Percentiles rank a stretch among this genome's conserved stretches.
Conservation (phyloP, 2,113 vertebrate species). For the Prochilodus magdalenae region DNA sequence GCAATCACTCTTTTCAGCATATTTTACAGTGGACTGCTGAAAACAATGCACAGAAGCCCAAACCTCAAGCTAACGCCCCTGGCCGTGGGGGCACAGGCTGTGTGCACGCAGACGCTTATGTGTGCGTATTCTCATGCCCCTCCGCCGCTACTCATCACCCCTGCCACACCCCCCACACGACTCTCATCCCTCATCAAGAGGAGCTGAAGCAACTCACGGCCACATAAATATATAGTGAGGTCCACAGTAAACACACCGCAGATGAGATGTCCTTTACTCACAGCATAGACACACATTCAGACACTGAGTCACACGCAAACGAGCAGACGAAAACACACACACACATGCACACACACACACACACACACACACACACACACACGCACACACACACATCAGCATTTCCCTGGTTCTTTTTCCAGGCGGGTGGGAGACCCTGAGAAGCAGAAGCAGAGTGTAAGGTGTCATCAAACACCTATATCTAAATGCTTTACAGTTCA, state of each 20-base stretch:
- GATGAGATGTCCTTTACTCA: constrained; percentile 62
- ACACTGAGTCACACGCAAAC: constrained; percentile 27
- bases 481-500: too few relatives aligned
- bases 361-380: constrained; percentile 21
- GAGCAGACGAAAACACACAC: constrained; percentile 20
- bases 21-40: constrained; percentile 54
- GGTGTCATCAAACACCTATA: too few relatives aligned
- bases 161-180: not conserved
- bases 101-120: not conserved
- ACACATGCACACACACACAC: constrained; percentile 28
- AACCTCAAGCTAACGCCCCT: not conserved
- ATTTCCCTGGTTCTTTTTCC: too few relatives aligned
- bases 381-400: constrained; percentile 37
- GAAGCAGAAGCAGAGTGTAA: too few relatives aligned
- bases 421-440: too few relatives aligned
- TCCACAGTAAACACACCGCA: constrained; percentile 67
- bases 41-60: constrained; percentile 9
- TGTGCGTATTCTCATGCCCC: not conserved
- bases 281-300: constrained; percentile 29
- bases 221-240: constrained; percentile 68
- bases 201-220: constrained; percentile 63
- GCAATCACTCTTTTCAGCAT: constrained; percentile 57
- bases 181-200: constrained; percentile 55
- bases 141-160: not conserved
- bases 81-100: not conserved